Evolutionary conservation across 2,113 vertebrate genomes (phyloP), one percentile per base, ranked within the genome.

Genomic region (Sylvietta virens): DNA sequence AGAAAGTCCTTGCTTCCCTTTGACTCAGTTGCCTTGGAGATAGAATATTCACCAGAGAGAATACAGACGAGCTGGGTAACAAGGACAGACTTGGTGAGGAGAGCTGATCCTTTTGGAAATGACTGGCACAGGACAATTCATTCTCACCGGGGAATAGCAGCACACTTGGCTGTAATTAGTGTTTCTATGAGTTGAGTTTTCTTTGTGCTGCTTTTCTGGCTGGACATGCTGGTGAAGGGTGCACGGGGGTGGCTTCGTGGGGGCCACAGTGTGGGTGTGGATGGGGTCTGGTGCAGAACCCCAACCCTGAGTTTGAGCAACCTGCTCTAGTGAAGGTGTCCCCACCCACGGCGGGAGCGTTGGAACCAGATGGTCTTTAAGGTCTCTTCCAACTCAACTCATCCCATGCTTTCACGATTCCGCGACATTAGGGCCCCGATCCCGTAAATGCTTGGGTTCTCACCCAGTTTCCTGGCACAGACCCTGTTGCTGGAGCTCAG

Each of bases 11-110:
- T 95, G 74, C 79, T 93, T 91, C 80, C 76, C 86, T 88, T 86
- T 90, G 72, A 86, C 65, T 95, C 72, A 35, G 94, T 93, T 94
- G 88, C 86, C 93, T 95, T 93, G 95, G 95, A 95, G 92, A 93
- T 57, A 27, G 85, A 47, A 72, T 60, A 27, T 77, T 94, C 88
- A 86, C 62, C 61, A 48, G 76, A 82, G 79, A 70, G 40, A 69
- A 88, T 53, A 53, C 9, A 85, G 78, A 77, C 0, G 7, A 92
- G 91, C 56, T 42, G 70, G 51, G 61, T 78, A 79, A 58, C 71
- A 53, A 58, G 64, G 82, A 81, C 67, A 92, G 71, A 10, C 64
- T 83, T 30, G 85, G 79, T 40, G 64, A 90, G 15, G 67, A 50
- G 17, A 61, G 53, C 35, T 85, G 72, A 88, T 80, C 7, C 39